phyloP scores from a whole-genome alignment of 2,888 invertebrate species.

The Drosophila gaucha region DNA sequence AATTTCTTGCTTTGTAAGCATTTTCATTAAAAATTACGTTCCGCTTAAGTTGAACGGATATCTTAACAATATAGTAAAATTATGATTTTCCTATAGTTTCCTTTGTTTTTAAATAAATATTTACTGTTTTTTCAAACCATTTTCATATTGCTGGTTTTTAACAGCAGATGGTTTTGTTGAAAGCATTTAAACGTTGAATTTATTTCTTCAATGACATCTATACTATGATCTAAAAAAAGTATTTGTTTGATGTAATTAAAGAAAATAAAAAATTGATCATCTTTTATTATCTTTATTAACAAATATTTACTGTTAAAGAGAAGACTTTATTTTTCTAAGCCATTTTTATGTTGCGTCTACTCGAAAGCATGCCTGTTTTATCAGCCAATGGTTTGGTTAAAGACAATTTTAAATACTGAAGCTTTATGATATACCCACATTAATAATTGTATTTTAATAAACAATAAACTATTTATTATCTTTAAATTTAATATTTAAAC shows the following conservation, averaged over 20 bases:
- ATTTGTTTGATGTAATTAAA: neutral
- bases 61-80: no score
- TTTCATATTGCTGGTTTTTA: no score
- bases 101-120: no score
- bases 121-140: no score
- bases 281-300: neutral
- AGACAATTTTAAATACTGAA: conserved; percentile 4
- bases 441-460: neutral
- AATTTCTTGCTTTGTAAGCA: no score
- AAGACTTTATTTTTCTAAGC: conserved; percentile 1
- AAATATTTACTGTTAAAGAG: neutral
- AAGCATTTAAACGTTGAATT: no score
- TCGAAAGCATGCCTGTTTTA: neutral
- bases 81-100: no score
- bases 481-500: neutral
- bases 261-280: neutral
- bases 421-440: neutral
- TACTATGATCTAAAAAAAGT: no score
- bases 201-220: no score
- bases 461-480: conserved; percentile 10
- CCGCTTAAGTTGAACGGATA: no score
- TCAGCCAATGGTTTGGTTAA: neutral
- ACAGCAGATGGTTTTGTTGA: no score
- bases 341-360: neutral
- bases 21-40: no score